Base-by-base conservation (phyloP, 1,140 invertebrate genomes). In the Euwallacea fornicatus region DNA sequence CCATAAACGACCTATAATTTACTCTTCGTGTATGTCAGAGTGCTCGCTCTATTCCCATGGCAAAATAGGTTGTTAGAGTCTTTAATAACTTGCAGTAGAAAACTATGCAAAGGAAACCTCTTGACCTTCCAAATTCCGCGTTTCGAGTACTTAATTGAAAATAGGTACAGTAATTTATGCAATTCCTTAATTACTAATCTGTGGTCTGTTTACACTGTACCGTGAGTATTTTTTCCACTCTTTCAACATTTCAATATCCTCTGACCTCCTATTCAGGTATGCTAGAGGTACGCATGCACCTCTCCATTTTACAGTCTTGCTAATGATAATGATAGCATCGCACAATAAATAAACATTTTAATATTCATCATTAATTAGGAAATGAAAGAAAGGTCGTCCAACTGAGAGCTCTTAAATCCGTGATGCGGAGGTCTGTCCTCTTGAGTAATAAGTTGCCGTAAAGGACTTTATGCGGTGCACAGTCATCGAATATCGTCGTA, bases 321-420 rank as follows among this genome's bases (percentile, higher is more conserved):
- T 61, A 42, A 61, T 61, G 59, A 6, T 61, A 61, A 61, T 61
- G 42, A 41, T 42, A 61, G 8, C 59, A 42, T 42, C 42, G 6
- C 11, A 16, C 11, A 61, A 42, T 61, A 61, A 61, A 61, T 61
- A 61, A 61, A 61, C 59, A 61, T n/a, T 61, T 61, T 42, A 42
- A 43, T 61, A 61, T 61, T 61, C 59, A 61, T 42, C 7, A 61
- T 61, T 61, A 61, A 61, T 61, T 61, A 61, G 59, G 59, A 61
- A 61, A 61, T 61, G 42, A 61, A 43, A 61, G 41, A 61, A 43
- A 61, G 59, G 59, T 61, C 59, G 59, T 42, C 10, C 42, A 43
- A 61, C 33, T 10, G n/a, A 61, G 59, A n/a, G 42, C 59, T 61
- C 59, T 61, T 41, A 61, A 61, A 61, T 42, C 16, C 42, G 42